Base-by-base conservation (phyloP, 2,113 vertebrate genomes). In the Ptilorrhoa leucosticta region DNA sequence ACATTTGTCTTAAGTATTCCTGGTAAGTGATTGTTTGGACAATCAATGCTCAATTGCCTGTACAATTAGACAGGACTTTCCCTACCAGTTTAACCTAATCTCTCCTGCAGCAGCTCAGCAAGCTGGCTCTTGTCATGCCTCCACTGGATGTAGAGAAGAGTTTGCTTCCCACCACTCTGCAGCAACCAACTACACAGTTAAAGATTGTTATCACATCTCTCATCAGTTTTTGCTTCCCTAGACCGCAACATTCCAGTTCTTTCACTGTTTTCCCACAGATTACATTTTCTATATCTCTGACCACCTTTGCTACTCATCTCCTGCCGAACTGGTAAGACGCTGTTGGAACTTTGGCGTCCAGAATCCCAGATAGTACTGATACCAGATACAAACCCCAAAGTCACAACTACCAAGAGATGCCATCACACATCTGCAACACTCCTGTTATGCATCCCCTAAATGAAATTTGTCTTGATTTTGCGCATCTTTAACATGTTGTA, bases 181-280 rank as follows among this genome's bases (percentile, higher is more conserved):
- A 87, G 51, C 60, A 90, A 75, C 64, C 76, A 87, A 8, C 84
- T 87, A 90, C 35, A 75, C 17, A 70, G 27, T 10, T 66, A 35
- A 86, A 89, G 95, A 95, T 75, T 4, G 11, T 90, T 92, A 95
- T 89, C 91, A 56, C 10, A 64, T 87, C 83, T 89, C 23, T 96
- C 89, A 96, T 44, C 83, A 87, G 60, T 37, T 68, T 83, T 83
- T 70, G 26, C 39, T 44, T 88, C 33, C 42, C 68, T 44, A 78
- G 28, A 80, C 50, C 1, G 1, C 35, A 94, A 77, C 57, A 81
- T 58, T 93, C 42, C 71, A 78, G 45, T 47, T 83, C 47, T 92
- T 93, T 30, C 76, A 83, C 35, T 86, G 20, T 63, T 84, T 83
- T 75, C 76, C 54, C 58, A 44, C 9, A 66, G 57, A 21, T 35